Conservation (phyloP, 2,113 vertebrate genomes). For the Tretioscincus oriximinensis region DNA sequence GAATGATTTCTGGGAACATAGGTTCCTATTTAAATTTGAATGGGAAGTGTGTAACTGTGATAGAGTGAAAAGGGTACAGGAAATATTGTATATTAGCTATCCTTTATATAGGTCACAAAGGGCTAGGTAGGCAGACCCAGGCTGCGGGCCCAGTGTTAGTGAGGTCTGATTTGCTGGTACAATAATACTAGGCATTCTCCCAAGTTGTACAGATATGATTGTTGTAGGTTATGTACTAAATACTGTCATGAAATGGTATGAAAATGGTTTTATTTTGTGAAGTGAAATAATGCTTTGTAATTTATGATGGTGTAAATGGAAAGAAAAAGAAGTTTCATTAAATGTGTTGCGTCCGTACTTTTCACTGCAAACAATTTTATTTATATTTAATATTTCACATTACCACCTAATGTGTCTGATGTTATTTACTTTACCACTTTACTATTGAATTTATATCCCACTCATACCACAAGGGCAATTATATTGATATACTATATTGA, state of each 20-base stretch:
- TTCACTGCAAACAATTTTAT: conserved; percentile 3
- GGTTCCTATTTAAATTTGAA: conserved; percentile 63
- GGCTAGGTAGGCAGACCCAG: conserved; percentile 49
- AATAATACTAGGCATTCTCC: conserved; percentile 44
- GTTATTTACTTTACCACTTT: too few relatives aligned
- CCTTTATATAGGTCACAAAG: conserved; percentile 57
- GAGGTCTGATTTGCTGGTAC: conserved; percentile 45
- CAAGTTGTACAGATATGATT: conserved; percentile 65
- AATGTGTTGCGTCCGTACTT: conserved; percentile 72
- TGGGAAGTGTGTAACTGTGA: conserved; percentile 49
- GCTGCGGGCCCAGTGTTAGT: conserved; percentile 44
- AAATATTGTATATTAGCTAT: conserved; percentile 42
- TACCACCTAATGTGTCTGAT: too few relatives aligned
- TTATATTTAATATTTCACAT: neutral
- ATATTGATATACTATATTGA: too few relatives aligned
- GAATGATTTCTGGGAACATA: conserved; percentile 66
- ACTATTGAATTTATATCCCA: too few relatives aligned
- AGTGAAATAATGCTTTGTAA: conserved; percentile 82
- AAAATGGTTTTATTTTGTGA: conserved; percentile 86
- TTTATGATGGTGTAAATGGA: conserved; percentile 80
- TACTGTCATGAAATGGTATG: conserved; percentile 75
- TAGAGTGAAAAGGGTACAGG: conserved; percentile 28
- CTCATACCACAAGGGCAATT: too few relatives aligned
- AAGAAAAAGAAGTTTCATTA: conserved; percentile 74
- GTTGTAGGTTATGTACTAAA: conserved; percentile 76